Evolutionary conservation across 2,113 vertebrate genomes (phyloP).

Genomic region (Plotosus lineatus): DNA sequence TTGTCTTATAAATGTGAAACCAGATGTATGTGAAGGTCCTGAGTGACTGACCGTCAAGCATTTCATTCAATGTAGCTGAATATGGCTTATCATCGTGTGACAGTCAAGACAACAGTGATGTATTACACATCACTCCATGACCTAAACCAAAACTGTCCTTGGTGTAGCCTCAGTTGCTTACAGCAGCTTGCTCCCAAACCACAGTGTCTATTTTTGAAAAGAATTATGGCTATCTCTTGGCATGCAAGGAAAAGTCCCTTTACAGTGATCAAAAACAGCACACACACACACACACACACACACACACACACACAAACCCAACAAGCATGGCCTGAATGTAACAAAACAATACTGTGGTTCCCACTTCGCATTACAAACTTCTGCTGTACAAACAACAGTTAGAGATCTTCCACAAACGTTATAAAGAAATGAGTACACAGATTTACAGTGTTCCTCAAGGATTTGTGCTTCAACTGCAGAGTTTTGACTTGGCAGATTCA

Average conservation of each 20-base stretch:
- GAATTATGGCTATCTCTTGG: slow-evolving; percentile 31
- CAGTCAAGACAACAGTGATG: background rate
- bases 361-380: background rate
- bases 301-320: too few species aligned
- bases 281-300: background rate
- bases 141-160: slow-evolving; percentile 41
- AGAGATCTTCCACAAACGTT: slow-evolving; percentile 7
- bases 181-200: slow-evolving; percentile 33
- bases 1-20: background rate
- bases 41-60: background rate
- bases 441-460: slow-evolving; percentile 15
- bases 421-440: background rate
- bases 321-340: background rate
- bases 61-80: background rate
- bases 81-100: background rate
- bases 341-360: background rate
- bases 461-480: background rate
- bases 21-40: background rate
- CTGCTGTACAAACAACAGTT: background rate
- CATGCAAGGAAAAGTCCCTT: slow-evolving; percentile 27
- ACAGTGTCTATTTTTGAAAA: slow-evolving; percentile 25
- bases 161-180: slow-evolving; percentile 27
- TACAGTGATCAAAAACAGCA: slow-evolving; percentile 17
- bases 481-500: slow-evolving; percentile 12
- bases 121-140: slow-evolving; percentile 13